Conservation (phyloP, 1,140 invertebrate genomes). For the Rhagoletis zephyria region DNA sequence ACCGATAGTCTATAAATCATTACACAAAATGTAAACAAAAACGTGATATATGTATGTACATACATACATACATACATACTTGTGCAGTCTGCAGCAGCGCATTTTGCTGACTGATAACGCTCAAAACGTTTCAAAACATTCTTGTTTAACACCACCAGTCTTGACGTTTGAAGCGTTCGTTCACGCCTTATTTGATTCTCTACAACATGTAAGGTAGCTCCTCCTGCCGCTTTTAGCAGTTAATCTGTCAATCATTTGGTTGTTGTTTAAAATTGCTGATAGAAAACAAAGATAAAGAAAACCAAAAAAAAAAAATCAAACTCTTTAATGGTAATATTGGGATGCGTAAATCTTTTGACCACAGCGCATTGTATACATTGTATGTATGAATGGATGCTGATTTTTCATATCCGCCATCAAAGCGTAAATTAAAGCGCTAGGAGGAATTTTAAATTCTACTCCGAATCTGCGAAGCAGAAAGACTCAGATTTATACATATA, state of each 20-base stretch:
- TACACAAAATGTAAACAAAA: too few species aligned
- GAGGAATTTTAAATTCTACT: too few species aligned
- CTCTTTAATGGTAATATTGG: too few species aligned
- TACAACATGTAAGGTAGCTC: background rate
- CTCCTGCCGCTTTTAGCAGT: constrained; percentile 42
- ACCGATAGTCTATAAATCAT: too few species aligned
- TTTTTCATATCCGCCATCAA: too few species aligned
- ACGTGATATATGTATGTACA: too few species aligned
- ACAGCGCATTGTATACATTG: too few species aligned
- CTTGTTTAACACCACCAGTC: constrained; percentile 32
- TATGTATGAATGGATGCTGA: too few species aligned
- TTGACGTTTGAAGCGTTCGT: constrained; percentile 22
- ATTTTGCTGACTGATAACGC: background rate
- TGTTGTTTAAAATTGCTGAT: background rate
- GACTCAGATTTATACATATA: background rate
- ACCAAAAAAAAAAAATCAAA: background rate
- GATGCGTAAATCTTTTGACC: too few species aligned
- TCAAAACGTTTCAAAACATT: constrained; percentile 18
- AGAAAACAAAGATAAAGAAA: background rate
- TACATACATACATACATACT: background rate
- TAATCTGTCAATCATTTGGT: constrained; percentile 12
- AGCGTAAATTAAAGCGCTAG: too few species aligned
- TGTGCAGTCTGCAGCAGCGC: background rate
- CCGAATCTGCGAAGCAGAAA: too few species aligned
- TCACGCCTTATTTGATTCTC: constrained; percentile 34